phyloP scores from a whole-genome alignment of 35 echinoderm and acorn worm species.

The Heliocidaris tuberculata region DNA sequence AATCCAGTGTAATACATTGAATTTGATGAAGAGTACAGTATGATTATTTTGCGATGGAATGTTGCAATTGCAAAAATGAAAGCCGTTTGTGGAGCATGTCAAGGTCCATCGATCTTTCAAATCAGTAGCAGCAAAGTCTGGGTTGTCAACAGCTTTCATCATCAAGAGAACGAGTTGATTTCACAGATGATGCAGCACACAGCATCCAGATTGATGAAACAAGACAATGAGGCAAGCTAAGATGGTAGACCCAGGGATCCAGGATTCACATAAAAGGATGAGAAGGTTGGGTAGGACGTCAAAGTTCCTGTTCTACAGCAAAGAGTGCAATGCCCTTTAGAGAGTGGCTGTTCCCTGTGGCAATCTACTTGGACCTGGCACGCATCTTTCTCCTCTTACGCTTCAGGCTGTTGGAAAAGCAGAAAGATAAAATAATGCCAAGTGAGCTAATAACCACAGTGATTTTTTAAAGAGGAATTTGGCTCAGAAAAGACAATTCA shows the following conservation, averaged over 20 bases:
- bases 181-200: not conserved
- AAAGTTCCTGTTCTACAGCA: not conserved
- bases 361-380: constrained; percentile 71
- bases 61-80: not conserved
- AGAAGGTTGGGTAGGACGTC: not conserved
- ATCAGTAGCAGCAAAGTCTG: not conserved
- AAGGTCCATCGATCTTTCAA: not conserved
- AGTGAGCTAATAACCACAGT: not conserved
- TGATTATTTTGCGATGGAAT: not conserved
- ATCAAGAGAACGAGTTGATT: not conserved
- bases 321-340: not conserved
- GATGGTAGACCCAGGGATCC: not conserved
- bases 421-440: not conserved
- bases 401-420: constrained; percentile 53
- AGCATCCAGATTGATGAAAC: not conserved
- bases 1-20: not conserved
- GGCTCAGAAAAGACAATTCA: too few relatives aligned
- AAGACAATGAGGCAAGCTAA: not conserved
- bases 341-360: not conserved
- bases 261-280: not conserved
- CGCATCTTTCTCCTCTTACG: constrained; percentile 78
- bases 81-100: not conserved
- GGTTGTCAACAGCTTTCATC: constrained; percentile 9
- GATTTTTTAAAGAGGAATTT: too few relatives aligned
- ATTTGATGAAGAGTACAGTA: not conserved